phyloP scores from a whole-genome alignment of 2,113 vertebrate species.

The Donacobius atricapilla region DNA sequence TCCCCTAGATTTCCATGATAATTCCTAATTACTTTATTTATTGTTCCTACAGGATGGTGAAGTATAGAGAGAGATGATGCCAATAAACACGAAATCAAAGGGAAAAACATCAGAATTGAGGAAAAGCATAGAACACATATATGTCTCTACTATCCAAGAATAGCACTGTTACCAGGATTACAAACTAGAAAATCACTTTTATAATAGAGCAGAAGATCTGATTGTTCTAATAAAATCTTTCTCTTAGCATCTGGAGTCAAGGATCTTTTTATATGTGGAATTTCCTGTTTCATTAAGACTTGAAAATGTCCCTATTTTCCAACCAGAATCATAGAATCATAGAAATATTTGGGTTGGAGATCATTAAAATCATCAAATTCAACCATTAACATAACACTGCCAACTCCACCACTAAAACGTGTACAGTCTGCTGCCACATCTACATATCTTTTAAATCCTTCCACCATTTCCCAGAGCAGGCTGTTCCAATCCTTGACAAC shows the following conservation, averaged over 20 bases:
- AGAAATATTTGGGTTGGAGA: background rate
- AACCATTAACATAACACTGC: background rate
- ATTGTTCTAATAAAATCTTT: background rate
- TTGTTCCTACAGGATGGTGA: background rate
- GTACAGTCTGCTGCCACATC: background rate
- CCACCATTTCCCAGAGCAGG: background rate
- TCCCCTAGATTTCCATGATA: slow-evolving; percentile 13
- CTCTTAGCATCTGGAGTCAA: background rate
- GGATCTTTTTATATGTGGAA: background rate
- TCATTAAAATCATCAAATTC: fast-evolving
- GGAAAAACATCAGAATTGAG: background rate
- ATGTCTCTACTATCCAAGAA: background rate
- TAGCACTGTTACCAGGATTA: background rate
- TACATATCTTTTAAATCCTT: background rate
- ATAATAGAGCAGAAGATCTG: background rate
- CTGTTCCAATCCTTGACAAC: background rate
- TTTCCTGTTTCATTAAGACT: background rate
- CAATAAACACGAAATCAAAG: background rate
- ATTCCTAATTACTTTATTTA: slow-evolving; percentile 35
- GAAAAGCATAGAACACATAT: background rate
- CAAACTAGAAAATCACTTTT: background rate
- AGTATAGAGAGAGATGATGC: background rate
- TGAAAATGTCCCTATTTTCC: background rate
- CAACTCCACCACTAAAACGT: background rate
- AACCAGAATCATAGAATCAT: background rate